Base-by-base conservation (phyloP, 1,140 invertebrate genomes). In the Rhizoglyphus robini region DNA sequence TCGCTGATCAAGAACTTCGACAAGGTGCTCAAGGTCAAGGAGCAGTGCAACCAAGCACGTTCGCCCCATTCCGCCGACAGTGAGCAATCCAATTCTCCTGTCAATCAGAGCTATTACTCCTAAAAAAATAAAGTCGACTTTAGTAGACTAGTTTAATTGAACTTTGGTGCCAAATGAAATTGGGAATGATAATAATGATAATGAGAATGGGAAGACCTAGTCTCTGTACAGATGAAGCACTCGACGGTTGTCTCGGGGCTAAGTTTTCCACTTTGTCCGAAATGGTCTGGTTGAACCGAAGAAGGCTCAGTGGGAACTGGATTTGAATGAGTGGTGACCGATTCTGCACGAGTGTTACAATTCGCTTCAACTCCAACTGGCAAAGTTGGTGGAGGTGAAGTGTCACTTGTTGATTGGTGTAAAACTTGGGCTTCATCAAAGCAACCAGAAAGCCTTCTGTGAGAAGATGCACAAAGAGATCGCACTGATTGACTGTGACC, bases 301-400 rank as follows among this genome's bases (percentile, higher is more conserved):
- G 15, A 15, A 60, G 29, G 23, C 30, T 34, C 29, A 60, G 29
- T 27, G 58, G 58, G 23, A 60, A 38, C 29, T 38, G 15, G 2
- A 60, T 29, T 32, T 60, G 58, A n/a, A 60, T 32, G 2, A 46
- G 23, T n/a, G 58, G 58, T 27, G 58, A 60, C 29, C 30, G 15
- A 34, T 60, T 46, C 13, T 27, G 15, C 2, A 60, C 29, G 15
- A 60, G 13, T 3, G n/a, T 32, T 3, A 60, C 27, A 4, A 60
- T 15, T 23, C 58, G 15, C 23, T 3, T n/a, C 27, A 60, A 23
- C 29, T 60, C 58, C 15, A 23, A 11, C 3, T 60, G 32, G 15
- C 58, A 60, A 27, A 60, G 8, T 54, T 15, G 8, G 15, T 54
- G 20, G 8, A 27, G 8, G 41, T 23, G 41, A 15, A 46, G 41